Base-by-base conservation (phyloP, 2,113 vertebrate genomes). In the Eclectus roratus region DNA sequence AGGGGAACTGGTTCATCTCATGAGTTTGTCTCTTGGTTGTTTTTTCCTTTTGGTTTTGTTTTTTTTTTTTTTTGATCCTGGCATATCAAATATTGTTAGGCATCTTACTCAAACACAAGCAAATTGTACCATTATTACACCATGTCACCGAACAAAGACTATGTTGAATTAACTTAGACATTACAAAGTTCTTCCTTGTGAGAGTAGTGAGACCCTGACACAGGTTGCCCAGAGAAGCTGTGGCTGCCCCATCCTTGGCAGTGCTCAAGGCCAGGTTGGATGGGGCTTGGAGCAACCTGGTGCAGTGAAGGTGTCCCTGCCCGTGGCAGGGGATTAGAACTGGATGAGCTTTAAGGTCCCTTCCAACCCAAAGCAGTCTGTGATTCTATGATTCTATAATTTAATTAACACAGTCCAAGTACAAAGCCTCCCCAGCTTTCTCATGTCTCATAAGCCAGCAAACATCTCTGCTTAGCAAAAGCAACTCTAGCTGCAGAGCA, bases 101-200 rank as follows among this genome's bases (percentile, higher is more conserved):
- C 65, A 7, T 55, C 18, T 63, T 72, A 46, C 43, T 27, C 24
- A 58, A 74, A 68, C 7, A 35, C 5, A 3, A 7, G 17, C 19
- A 28, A 4, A 0, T 0, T 4, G 1, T 72, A 55, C 35, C 16
- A 2, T 44, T 71, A 33, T 11, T 46, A 55, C 25, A 35, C 20
- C 2, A 3, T 17, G 15, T 65, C 31, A 71, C 28, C 27, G 39
- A 68, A 56, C 4, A 4, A 8, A 2, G 4, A 37, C 49, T n/a
- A 9, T 65, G 11, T 5, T 23, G 14, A 52, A 31, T n/a, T 56
- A n/a, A n/a, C 31, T 56, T n/a, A 56, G 31, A 56, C 55, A 13
- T 56, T 56, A 56, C 33, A 12, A 20, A 55, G 17, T 55, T 55
- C 29, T 31, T 55, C 29, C 53, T 19, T 55, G 53, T 33, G 17